Evolutionary conservation across 2,113 vertebrate genomes (phyloP).

Genomic region (Craseonycteris thonglongyai): DNA sequence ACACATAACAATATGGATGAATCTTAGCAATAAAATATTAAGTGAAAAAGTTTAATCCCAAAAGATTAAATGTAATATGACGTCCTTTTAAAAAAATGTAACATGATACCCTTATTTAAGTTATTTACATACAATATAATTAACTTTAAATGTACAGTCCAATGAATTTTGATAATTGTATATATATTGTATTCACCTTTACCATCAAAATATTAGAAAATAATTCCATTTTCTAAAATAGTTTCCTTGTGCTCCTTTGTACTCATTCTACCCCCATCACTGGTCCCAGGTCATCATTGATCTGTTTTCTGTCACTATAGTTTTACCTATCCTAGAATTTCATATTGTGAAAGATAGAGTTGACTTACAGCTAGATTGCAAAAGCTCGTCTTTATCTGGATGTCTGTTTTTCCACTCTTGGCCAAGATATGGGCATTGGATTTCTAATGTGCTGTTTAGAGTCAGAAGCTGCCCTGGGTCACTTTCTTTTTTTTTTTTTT

Average conservation of each 20-base stretch:
- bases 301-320: not conserved
- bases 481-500: too few relatives aligned
- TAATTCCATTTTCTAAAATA: not conserved
- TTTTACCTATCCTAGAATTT: slow-evolving; percentile 23
- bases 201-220: not conserved
- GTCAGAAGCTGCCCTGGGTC: not conserved
- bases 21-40: slow-evolving; percentile 1
- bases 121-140: slow-evolving; percentile 4
- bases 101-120: not conserved
- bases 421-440: not conserved
- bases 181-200: not conserved
- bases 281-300: not conserved
- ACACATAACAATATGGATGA: not conserved
- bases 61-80: slow-evolving; percentile 4
- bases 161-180: slow-evolving; percentile 14
- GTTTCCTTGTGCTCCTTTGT: not conserved
- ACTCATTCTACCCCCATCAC: not conserved
- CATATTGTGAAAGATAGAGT: not conserved
- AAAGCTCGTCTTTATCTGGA: not conserved
- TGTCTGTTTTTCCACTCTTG: not conserved
- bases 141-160: not conserved
- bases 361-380: not conserved
- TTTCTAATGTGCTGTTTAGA: not conserved
- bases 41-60: not conserved
- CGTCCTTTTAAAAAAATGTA: not conserved